Evolutionary conservation across 2,888 invertebrate genomes (phyloP), one percentile per base, ranked within the genome.

Genomic region (Onchidella celtica): DNA sequence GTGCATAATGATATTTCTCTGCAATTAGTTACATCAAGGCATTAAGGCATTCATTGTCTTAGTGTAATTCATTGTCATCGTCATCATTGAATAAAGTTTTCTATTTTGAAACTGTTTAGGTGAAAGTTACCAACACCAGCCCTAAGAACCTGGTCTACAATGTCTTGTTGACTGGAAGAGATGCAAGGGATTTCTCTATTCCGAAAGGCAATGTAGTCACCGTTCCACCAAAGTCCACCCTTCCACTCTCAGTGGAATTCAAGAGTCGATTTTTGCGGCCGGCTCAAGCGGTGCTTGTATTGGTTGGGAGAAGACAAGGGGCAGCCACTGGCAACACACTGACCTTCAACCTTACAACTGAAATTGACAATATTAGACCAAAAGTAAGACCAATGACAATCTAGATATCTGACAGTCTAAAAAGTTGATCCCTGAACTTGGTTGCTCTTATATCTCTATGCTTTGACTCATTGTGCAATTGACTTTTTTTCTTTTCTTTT

Each of bases 81-180:
- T n/a, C n/a, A n/a, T n/a, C n/a, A n/a, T n/a, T n/a, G n/a, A n/a
- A n/a, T n/a, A n/a, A n/a, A 47, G 6, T 47, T 47, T 47, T 17
- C 17, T 47, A 17, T 47, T 47, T 47, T 17, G 6, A 47, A 47
- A 11, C 47, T 47, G 6, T 47, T 6, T 69, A 93, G 92, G 90
- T 93, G 36, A 91, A 91, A 77, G 81, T 93, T 59, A 90, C 87
- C 76, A 93, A 93, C 86, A 92, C 93, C 3, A 92, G 91, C 84
- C 83, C 84, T 32, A 92, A 93, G 84, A 88, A 92, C 2, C 86
- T 93, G 69, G 86, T 88, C n/a, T 93, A 93, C 87, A 87, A 90
- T 38, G 89, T 92, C 0, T 81, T 92, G 68, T 75, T 93, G 24
- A 91, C 92, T 21, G 93, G 93, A 1, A 86, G 82, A 9, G 93